Evolutionary conservation across 2,113 vertebrate species (phyloP).

Genomic region (Archilochus colubris): DNA sequence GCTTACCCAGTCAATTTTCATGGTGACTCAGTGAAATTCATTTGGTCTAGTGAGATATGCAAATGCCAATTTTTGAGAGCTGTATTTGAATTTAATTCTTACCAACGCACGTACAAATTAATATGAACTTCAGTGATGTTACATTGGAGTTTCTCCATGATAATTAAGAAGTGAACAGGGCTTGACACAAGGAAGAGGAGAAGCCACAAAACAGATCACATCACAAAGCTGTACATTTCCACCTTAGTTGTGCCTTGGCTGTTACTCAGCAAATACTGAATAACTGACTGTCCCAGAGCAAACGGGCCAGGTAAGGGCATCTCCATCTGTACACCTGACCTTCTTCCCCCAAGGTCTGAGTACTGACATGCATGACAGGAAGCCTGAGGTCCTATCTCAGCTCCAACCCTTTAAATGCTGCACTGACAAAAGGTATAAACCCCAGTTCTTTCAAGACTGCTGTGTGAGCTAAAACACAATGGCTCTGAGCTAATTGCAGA

Average conservation of each 20-base stretch:
- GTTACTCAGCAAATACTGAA: neutral
- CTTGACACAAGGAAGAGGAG: neutral
- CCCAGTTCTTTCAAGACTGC: neutral
- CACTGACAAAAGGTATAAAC: neutral
- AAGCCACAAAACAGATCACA: neutral
- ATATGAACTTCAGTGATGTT: neutral
- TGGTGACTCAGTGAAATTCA: conserved; percentile 61
- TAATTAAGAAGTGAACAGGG: neutral
- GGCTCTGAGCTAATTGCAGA: neutral
- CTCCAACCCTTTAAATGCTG: neutral
- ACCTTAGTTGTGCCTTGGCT: neutral
- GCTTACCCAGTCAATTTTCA: conserved; percentile 62
- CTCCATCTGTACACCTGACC: neutral
- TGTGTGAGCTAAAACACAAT: neutral
- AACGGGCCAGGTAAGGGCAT: neutral
- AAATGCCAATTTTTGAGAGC: conserved; percentile 33
- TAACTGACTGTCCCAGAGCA: neutral
- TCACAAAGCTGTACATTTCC: neutral
- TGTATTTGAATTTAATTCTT: neutral
- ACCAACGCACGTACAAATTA: neutral
- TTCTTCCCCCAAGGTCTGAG: neutral
- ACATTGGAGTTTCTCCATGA: neutral
- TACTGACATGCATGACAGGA: neutral
- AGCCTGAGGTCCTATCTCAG: neutral
- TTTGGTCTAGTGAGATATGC: conserved; percentile 58